Conservation (phyloP, 2,797 vertebrate genomes). For the Cirrhinus mrigala region DNA sequence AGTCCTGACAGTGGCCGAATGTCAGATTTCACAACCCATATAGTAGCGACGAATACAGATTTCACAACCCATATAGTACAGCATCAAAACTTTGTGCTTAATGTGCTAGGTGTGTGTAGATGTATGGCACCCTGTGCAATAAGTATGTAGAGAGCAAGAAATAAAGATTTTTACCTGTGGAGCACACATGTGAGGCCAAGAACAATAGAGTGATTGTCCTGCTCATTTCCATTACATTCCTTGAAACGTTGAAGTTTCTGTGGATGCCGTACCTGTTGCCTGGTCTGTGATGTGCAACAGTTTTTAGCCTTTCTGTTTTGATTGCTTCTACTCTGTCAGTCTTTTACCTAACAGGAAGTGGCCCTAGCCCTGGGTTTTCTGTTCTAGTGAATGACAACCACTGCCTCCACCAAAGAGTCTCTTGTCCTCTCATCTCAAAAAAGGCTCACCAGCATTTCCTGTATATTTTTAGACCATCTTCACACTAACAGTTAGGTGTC, state of each 20-base stretch:
- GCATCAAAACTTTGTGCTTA: not conserved
- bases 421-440: constrained; percentile 56
- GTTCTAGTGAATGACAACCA: constrained; percentile 51
- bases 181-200: constrained; percentile 49
- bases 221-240: constrained; percentile 48
- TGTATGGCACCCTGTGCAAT: not conserved
- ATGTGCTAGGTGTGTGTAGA: not conserved
- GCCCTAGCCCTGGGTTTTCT: constrained; percentile 64
- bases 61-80: not conserved
- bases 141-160: not conserved
- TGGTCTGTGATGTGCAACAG: constrained; percentile 27
- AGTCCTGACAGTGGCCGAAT: not conserved
- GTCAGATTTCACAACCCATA: not conserved
- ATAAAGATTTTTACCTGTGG: constrained; percentile 57
- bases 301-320: constrained; percentile 45
- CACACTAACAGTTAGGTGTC: not conserved
- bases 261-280: constrained; percentile 30
- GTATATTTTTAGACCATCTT: constrained; percentile 53
- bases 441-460: constrained; percentile 52
- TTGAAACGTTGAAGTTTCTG: constrained; percentile 7
- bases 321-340: constrained; percentile 29
- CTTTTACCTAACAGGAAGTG: constrained; percentile 73
- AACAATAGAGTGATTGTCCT: constrained; percentile 35
- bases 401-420: constrained; percentile 48
- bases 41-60: not conserved